These are phyloP conservation scores for Drosophila baimaii DNA, from an alignment of 1,140 invertebrate genomes.

Conservation along the genomic window DNA sequence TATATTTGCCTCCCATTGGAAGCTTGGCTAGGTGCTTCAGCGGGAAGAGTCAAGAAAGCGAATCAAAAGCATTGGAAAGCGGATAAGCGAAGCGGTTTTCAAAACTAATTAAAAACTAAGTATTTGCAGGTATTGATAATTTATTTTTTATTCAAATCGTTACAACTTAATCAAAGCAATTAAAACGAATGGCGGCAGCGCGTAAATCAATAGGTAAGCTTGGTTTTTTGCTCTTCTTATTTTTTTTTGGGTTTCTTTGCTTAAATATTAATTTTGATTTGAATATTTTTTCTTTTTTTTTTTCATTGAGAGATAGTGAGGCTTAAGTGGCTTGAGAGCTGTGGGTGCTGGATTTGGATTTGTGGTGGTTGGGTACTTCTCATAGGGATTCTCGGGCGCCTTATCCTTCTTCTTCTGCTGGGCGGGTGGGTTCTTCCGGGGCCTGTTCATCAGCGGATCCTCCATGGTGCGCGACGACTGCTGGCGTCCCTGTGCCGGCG, in stretches of 20 bases:
- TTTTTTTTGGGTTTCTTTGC: background rate
- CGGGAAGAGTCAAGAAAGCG: slow-evolving; percentile 16
- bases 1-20: background rate
- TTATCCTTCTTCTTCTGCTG: slow-evolving; percentile 70
- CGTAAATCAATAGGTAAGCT: slow-evolving; percentile 30
- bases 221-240: slow-evolving; percentile 2
- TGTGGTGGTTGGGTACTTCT: slow-evolving; percentile 74
- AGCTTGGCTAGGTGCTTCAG: slow-evolving; percentile 4
- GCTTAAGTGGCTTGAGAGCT: slow-evolving; percentile 39
- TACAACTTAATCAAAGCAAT: slow-evolving; percentile 20
- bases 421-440: slow-evolving; percentile 55
- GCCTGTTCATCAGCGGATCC: slow-evolving; percentile 78
- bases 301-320: slow-evolving; percentile 10
- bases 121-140: slow-evolving; percentile 29
- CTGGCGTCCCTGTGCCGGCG: slow-evolving; percentile 69
- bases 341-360: slow-evolving; percentile 41
- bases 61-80: slow-evolving; percentile 36
- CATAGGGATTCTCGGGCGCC: slow-evolving; percentile 63
- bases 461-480: slow-evolving; percentile 79
- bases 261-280: background rate
- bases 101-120: slow-evolving; percentile 31
- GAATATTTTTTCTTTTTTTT: background rate
- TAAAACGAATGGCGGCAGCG: slow-evolving; percentile 22
- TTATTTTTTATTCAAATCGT: slow-evolving; percentile 42
- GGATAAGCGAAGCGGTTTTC: slow-evolving; percentile 28